Conservation (phyloP, 2,797 vertebrate genomes). For the Lagocephalus sceleratus region DNA sequence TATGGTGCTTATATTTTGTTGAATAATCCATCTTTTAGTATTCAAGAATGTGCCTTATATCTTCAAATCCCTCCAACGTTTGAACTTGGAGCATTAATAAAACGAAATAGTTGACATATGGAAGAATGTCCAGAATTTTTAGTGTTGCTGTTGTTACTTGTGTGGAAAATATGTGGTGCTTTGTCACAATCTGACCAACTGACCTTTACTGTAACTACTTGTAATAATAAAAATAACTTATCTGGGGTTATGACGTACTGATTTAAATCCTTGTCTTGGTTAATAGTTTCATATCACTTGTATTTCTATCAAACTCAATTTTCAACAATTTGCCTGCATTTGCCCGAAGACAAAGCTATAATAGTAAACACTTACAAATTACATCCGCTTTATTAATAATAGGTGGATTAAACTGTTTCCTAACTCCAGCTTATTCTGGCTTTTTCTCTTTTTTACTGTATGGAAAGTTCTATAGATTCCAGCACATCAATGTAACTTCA, state of each 20-base stretch:
- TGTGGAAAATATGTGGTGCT: too few relatives aligned
- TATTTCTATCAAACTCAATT: background rate
- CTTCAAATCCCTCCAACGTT: background rate
- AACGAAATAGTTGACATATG: too few relatives aligned
- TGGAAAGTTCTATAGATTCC: slow-evolving; percentile 47
- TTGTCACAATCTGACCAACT: too few relatives aligned
- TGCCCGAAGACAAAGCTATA: background rate
- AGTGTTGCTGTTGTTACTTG: too few relatives aligned
- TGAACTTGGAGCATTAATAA: too few relatives aligned
- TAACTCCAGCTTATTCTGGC: slow-evolving; percentile 1
- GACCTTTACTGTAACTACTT: too few relatives aligned
- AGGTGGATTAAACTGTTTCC: background rate
- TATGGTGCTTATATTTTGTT: background rate
- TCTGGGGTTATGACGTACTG: too few relatives aligned
- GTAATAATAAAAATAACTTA: too few relatives aligned
- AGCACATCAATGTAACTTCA: slow-evolving; percentile 33
- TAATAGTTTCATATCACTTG: too few relatives aligned
- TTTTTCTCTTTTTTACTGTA: slow-evolving; percentile 9
- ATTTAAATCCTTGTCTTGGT: too few relatives aligned
- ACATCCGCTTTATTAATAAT: background rate
- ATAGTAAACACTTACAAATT: background rate
- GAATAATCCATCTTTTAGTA: background rate
- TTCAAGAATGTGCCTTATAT: background rate
- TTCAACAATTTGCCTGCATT: background rate
- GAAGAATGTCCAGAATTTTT: too few relatives aligned